Base-by-base conservation (phyloP, 2,888 invertebrate genomes). In the Rhopalosiphum nymphaeae region DNA sequence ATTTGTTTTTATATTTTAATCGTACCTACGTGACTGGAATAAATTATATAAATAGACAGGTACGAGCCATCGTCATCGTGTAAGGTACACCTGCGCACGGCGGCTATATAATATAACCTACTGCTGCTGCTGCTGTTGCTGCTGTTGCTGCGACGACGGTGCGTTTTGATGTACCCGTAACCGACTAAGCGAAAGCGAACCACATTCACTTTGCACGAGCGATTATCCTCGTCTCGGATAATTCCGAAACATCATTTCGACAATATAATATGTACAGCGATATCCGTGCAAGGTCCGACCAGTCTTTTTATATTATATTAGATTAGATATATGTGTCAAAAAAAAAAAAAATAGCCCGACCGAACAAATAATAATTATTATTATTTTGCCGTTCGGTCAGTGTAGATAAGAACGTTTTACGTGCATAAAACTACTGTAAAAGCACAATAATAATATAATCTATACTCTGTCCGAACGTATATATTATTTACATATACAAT, bases 161-260 rank as follows among this genome's bases (percentile, higher is more conserved):
- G 16, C 49, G n/a, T 29, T 29, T n/a, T n/a, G 87, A 16, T 29
- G 86, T 53, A 36, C 87, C 36, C 10, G 87, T n/a, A 46, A 16
- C 16, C 21, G n/a, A 56, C 88, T 25, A 11, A 36, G 88, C 88
- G 88, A 88, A 88, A 88, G 88, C 88, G 88, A 88, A 88, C 88
- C 88, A 36, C 88, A 88, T 88, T 88, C 88, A 88, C 88, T 53
- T 53, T 53, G 87, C n/a, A 86, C 29, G 61, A 3, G 21, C n/a
- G 67, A 78, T 36, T 78, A 78, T 78, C 67, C 21, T 36, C 78
- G 21, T 78, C 78, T 36, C 78, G 16, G 78, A 67, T 78, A 78
- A 36, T 78, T 46, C 86, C 86, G 46, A 86, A 86, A 46, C 46
- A 78, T 86, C 2, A 46, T 86, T 86, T 46, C 13, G n/a, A 86